These are phyloP conservation scores for Athalia circularis DNA, from an alignment of 2,888 invertebrate genomes.

Conservation along the genomic window DNA sequence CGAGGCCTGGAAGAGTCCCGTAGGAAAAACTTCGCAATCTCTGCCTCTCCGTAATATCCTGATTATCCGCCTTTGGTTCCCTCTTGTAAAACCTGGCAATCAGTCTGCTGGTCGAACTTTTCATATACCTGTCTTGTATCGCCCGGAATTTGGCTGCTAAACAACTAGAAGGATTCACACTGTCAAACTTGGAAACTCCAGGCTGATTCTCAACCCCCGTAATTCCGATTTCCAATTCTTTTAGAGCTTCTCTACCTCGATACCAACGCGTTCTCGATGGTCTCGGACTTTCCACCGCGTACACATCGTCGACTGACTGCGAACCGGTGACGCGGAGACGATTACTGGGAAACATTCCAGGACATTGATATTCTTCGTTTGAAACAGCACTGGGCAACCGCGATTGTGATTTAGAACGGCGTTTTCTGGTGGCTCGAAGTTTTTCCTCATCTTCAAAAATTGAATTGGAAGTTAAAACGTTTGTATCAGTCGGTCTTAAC, in stretches of 20 bases:
- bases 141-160: constrained; percentile 82
- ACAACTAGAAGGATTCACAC: constrained; percentile 74
- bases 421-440: constrained; percentile 63
- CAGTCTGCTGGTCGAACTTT: constrained; percentile 82
- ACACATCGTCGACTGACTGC: constrained; percentile 50
- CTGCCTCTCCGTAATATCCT: constrained; percentile 61
- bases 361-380: constrained; percentile 59
- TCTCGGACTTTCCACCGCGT: constrained; percentile 53
- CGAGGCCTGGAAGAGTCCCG: constrained; percentile 83
- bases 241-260: constrained; percentile 52
- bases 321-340: constrained; percentile 18
- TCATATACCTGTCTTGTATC: constrained; percentile 83
- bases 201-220: neutral
- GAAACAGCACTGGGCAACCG: constrained; percentile 56
- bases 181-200: constrained; percentile 61
- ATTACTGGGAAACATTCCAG: neutral
- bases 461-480: neutral
- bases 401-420: constrained; percentile 69
- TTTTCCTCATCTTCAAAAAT: constrained; percentile 61
- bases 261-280: constrained; percentile 57
- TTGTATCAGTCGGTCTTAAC: too few relatives aligned
- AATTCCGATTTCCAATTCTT: too few relatives aligned
- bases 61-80: constrained; percentile 56
- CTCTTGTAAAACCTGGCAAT: constrained; percentile 80
- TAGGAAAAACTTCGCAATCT: constrained; percentile 83